phyloP scores from a whole-genome alignment of 1,140 invertebrate genomes.

The Galleria mellonella region DNA sequence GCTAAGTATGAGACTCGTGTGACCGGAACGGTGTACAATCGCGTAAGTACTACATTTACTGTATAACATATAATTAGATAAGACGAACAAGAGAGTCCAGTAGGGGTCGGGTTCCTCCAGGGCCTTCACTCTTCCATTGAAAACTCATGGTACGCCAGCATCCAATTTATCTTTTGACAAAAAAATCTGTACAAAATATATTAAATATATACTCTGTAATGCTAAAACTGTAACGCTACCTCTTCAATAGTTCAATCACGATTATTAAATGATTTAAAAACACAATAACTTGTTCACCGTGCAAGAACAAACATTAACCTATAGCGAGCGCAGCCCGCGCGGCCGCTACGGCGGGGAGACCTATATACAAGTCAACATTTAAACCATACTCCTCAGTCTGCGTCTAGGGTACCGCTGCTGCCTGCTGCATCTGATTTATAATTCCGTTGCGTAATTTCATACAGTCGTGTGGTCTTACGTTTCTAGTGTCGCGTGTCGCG shows the following conservation, averaged over 20 bases:
- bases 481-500: conserved; percentile 44
- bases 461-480: conserved; percentile 47
- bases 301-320: conserved; percentile 70
- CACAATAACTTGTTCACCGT: conserved; percentile 66
- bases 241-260: conserved; percentile 70
- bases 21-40: conserved; percentile 26
- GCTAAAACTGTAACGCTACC: conserved; percentile 73
- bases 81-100: conserved; percentile 54
- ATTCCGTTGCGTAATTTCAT: conserved; percentile 57
- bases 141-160: conserved; percentile 70
- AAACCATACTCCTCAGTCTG: conserved; percentile 66
- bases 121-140: conserved; percentile 62
- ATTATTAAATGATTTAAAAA: conserved; percentile 73
- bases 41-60: conserved; percentile 26
- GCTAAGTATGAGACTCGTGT: conserved; percentile 24
- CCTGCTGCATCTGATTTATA: conserved; percentile 47
- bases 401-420: conserved; percentile 53
- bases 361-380: conserved; percentile 63
- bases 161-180: conserved; percentile 75
- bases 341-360: conserved; percentile 37
- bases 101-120: conserved; percentile 38
- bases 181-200: conserved; percentile 76
- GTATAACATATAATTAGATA: conserved; percentile 17
- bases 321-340: conserved; percentile 32
- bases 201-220: conserved; percentile 75